Base-by-base conservation (phyloP, 2,113 vertebrate species). In the Oceanites oceanicus region DNA sequence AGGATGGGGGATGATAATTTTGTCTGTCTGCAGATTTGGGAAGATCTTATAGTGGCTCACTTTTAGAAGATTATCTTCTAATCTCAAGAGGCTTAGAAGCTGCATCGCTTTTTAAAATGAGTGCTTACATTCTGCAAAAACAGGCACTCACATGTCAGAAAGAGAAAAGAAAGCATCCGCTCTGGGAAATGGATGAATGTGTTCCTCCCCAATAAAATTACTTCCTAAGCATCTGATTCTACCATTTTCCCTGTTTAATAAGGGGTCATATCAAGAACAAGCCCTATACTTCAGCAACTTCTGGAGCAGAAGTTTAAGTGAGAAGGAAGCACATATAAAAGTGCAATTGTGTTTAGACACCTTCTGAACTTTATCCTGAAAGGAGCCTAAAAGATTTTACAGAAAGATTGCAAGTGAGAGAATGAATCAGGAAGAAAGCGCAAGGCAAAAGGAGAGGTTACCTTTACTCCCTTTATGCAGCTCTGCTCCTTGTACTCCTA, bases 51-150 rank as follows among this genome's bases (percentile, higher is more conserved):
- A 78, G 40, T 26, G 14, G 23, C 11, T 92, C 44, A 36, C 42
- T 78, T 93, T 80, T 82, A 87, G 78, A 93, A 79, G 68, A 93
- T 92, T 75, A 94, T 86, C 32, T 81, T 71, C 34, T 92, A 77
- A 95, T 81, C 76, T 84, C 56, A 74, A 89, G 73, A 44, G 40
- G 44, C 58, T 88, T 88, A 32, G 30, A 79, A 90, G 34, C 62
- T 81, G 36, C 53, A 77, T 34, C 66, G 56, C 59, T 89, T 87
- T 82, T 75, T 77, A 71, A 92, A 91, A 56, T 23, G 13, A 67
- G 30, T 52, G 59, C 42, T 94, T 59, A 63, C 5, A 75, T 55
- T 72, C 65, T 78, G 61, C n/a, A 82, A 77, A 90, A 86, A 62
- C 27, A 91, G 66, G 25, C 30, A 38, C 20, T 77, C 38, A 11